Conservation (phyloP, 2,113 vertebrate genomes). For the Trematocara unimaculatum region DNA sequence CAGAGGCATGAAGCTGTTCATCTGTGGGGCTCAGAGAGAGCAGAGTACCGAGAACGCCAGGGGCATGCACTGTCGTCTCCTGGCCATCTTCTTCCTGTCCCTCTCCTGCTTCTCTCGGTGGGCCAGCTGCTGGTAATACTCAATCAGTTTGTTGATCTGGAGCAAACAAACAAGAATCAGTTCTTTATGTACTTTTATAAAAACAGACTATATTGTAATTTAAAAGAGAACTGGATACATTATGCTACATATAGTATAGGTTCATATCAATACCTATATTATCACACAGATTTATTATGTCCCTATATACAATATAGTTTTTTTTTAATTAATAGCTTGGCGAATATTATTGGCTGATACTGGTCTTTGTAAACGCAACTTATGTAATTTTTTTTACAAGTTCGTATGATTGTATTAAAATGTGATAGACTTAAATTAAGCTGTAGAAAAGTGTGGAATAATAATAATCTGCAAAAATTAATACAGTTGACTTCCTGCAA, state of each 20-base stretch:
- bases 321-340: not conserved
- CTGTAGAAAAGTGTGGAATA: not conserved
- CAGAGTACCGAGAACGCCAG: slow-evolving; percentile 90
- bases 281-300: not conserved
- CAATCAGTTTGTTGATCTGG: slow-evolving; percentile 95
- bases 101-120: slow-evolving; percentile 95
- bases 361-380: not conserved
- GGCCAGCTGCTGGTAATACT: slow-evolving; percentile 97
- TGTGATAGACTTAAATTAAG: not conserved
- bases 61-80: slow-evolving; percentile 92
- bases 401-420: not conserved
- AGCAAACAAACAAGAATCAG: not conserved
- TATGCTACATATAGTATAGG: not conserved
- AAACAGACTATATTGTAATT: not conserved
- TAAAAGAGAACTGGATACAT: not conserved
- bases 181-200: not conserved
- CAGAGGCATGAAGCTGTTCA: not conserved
- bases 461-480: not conserved
- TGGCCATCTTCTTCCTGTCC: slow-evolving; percentile 92
- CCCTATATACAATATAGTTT: not conserved
- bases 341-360: not conserved
- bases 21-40: not conserved
- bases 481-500: not conserved
- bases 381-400: not conserved
- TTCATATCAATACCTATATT: not conserved